Percentiles rank a stretch among this genome's conserved stretches.
Conservation (phyloP, 2,113 vertebrate species). For the Antechinus flavipes region DNA sequence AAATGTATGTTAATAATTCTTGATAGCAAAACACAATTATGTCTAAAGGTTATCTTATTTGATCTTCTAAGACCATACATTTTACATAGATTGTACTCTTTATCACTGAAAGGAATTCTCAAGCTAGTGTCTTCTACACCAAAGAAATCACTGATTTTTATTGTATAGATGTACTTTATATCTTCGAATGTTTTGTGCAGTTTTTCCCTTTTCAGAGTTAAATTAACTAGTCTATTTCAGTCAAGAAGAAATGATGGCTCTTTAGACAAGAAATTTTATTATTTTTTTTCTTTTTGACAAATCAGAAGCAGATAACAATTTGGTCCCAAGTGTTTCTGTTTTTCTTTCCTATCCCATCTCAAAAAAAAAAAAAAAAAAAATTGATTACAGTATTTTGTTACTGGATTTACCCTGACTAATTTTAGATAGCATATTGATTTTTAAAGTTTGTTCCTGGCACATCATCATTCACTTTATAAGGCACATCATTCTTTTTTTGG, state of each 20-base stretch:
- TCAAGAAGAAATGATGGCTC: slow-evolving; percentile 55
- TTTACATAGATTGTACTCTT: too few relatives aligned
- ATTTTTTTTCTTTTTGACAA: slow-evolving; percentile 60
- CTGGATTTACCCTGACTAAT: slow-evolving; percentile 54
- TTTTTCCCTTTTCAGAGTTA: slow-evolving; percentile 34
- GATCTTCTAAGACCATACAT: background rate
- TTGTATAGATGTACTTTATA: background rate
- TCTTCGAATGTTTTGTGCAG: background rate
- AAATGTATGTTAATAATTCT: background rate
- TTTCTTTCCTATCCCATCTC: slow-evolving; percentile 39
- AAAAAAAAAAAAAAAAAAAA: slow-evolving; percentile 17
- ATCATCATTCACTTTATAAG: slow-evolving; percentile 46
- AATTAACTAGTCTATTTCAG: slow-evolving; percentile 63
- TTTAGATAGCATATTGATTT: slow-evolving; percentile 55
- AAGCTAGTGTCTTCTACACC: background rate
- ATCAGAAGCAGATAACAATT: slow-evolving; percentile 46
- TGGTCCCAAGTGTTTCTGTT: slow-evolving; percentile 30
- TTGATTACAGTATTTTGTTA: slow-evolving; percentile 61
- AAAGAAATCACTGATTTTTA: background rate
- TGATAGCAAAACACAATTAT: background rate
- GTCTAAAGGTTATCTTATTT: background rate
- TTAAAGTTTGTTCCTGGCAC: slow-evolving; percentile 49
- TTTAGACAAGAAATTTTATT: slow-evolving; percentile 46
- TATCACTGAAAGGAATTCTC: background rate
- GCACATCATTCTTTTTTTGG: slow-evolving; percentile 14